phyloP scores from a whole-genome alignment of 2,797 vertebrate genomes.

The Ibycter americanus region DNA sequence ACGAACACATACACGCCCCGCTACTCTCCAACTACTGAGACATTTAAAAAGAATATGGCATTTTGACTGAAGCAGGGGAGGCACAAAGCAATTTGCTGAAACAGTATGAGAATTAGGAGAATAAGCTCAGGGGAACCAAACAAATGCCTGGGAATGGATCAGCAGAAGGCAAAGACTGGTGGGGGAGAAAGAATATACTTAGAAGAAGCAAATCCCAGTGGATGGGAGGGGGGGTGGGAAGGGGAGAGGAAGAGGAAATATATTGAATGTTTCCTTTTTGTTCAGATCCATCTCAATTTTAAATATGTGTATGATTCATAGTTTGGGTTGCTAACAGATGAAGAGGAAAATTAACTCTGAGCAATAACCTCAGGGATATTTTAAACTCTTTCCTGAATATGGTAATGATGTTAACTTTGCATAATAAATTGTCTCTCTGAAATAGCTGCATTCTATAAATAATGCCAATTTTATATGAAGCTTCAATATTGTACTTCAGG shows the following conservation, averaged over 20 bases:
- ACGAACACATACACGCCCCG: background rate
- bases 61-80: constrained; percentile 65
- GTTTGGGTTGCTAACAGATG: constrained; percentile 27
- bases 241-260: constrained; percentile 21
- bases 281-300: constrained; percentile 50
- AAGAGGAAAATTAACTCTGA: constrained; percentile 42
- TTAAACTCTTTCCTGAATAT: constrained; percentile 50
- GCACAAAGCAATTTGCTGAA: constrained; percentile 72
- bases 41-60: constrained; percentile 48
- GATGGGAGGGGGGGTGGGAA: background rate
- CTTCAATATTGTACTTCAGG: constrained; percentile 3
- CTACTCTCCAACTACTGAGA: constrained; percentile 21
- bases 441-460: constrained; percentile 22
- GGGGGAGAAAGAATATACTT: constrained; percentile 72
- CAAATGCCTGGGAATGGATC: constrained; percentile 66
- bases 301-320: constrained; percentile 20
- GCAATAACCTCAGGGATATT: constrained; percentile 40
- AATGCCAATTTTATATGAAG: constrained; percentile 10
- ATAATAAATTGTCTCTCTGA: constrained; percentile 47
- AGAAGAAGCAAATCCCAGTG: constrained; percentile 73
- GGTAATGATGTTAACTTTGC: constrained; percentile 18
- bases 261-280: constrained; percentile 68
- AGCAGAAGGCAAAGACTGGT: constrained; percentile 73
- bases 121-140: constrained; percentile 75
- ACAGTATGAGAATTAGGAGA: constrained; percentile 71